Percentiles rank a stretch among this genome's conserved stretches.
These are phyloP conservation scores for Hemaris fuciformis DNA, from an alignment of 2,888 invertebrate species.

Conservation along the genomic window DNA sequence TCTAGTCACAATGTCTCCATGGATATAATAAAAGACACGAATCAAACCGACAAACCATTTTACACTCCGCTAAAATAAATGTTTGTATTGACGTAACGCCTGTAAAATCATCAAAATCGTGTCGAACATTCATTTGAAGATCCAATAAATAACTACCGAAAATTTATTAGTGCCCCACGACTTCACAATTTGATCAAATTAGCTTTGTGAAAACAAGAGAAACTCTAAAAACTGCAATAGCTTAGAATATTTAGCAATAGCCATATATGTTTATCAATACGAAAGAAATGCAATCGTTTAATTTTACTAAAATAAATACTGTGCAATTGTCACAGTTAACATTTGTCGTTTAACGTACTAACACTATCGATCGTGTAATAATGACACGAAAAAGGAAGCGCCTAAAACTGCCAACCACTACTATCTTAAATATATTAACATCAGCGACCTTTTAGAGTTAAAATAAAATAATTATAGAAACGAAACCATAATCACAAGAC, in stretches of 20 bases:
- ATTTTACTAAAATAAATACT: not conserved
- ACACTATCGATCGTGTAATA: not conserved
- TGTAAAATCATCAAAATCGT: slow-evolving; percentile 49
- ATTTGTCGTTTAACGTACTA: not conserved
- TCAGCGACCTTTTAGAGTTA: too few species aligned
- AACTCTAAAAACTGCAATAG: not conserved
- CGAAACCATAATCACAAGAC: not conserved
- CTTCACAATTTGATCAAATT: not conserved
- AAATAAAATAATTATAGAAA: too few species aligned
- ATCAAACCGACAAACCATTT: slow-evolving; percentile 54
- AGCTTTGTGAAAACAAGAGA: not conserved
- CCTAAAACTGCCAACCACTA: not conserved
- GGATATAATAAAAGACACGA: slow-evolving; percentile 33
- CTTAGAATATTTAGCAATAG: not conserved
- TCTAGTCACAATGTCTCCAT: slow-evolving; percentile 49
- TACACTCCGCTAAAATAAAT: slow-evolving; percentile 50
- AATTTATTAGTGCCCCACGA: not conserved
- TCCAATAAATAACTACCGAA: not conserved
- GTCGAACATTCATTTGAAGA: slow-evolving; percentile 25
- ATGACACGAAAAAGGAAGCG: not conserved
- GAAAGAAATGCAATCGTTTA: not conserved
- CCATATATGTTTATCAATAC: not conserved
- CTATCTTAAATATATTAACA: not conserved
- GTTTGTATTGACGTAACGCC: slow-evolving; percentile 52
- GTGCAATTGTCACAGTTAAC: not conserved